Percentiles rank a stretch among this genome's conserved stretches.
These are phyloP conservation scores for Microcebus ravelobensis DNA, from an alignment of 2,113 vertebrate genomes.

Conservation along the genomic window DNA sequence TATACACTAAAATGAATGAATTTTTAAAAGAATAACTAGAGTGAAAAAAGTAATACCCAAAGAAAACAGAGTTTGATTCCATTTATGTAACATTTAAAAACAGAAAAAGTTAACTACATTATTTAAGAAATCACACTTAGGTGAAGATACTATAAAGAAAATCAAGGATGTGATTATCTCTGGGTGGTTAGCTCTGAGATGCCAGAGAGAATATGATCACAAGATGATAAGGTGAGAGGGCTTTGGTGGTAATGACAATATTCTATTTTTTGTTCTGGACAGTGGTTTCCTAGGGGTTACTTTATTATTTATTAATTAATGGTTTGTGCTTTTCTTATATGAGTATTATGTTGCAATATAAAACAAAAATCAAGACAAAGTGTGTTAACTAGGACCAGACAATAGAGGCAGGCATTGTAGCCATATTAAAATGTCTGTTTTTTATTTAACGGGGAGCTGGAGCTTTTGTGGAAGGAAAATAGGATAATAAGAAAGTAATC, in stretches of 20 bases:
- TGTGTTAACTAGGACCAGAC: neutral
- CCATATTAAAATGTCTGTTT: neutral
- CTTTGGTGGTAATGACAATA: neutral
- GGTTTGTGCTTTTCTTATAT: neutral
- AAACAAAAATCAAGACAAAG: constrained; percentile 6
- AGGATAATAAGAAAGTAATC: neutral
- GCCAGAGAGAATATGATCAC: neutral
- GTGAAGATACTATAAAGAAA: neutral
- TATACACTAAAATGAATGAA: neutral
- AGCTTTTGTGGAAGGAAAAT: neutral
- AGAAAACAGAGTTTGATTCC: neutral
- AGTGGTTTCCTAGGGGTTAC: neutral
- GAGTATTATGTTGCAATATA: neutral
- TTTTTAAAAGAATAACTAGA: neutral
- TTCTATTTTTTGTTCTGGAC: neutral
- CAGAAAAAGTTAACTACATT: neutral
- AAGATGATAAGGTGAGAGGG: neutral
- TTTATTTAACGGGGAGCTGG: neutral
- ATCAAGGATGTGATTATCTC: neutral
- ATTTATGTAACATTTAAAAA: neutral
- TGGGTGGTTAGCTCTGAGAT: neutral
- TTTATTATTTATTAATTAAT: neutral
- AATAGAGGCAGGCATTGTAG: neutral
- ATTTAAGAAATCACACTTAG: neutral
- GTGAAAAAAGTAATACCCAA: neutral